Percentiles rank a stretch among this genome's conserved stretches.
These are phyloP conservation scores for Trachelus iudaicus DNA, from an alignment of 2,888 invertebrate species.

Conservation along the genomic window DNA sequence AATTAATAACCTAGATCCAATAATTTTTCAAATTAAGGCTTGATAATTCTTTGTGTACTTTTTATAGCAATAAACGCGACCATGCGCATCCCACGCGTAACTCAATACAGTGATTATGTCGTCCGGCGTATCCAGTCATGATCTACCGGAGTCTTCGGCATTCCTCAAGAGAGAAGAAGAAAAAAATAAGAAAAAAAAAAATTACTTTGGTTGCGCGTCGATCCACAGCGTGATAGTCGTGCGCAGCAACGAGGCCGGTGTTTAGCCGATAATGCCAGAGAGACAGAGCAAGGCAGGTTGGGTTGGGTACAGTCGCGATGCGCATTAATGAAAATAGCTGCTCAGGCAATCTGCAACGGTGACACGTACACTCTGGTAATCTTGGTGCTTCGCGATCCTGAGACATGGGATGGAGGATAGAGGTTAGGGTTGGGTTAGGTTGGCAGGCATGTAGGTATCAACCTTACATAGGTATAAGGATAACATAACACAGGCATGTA, in stretches of 20 bases:
- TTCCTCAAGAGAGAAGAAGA: slow-evolving; percentile 14
- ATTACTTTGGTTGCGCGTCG: not conserved
- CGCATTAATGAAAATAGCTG: slow-evolving; percentile 25
- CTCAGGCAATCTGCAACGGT: slow-evolving; percentile 23
- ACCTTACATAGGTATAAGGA: not conserved
- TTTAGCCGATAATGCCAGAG: slow-evolving; percentile 39
- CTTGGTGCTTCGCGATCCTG: not conserved
- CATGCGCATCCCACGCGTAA: slow-evolving; percentile 32
- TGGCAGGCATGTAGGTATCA: not conserved
- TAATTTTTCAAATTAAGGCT: not conserved
- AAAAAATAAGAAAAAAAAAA: slow-evolving; percentile 10
- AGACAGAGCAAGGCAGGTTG: slow-evolving; percentile 3
- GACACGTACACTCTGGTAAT: slow-evolving; percentile 32
- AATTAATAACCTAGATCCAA: not conserved
- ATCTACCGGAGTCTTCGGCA: slow-evolving; percentile 30
- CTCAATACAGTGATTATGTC: slow-evolving; percentile 36
- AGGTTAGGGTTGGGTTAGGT: not conserved
- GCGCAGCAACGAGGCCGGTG: slow-evolving; percentile 35
- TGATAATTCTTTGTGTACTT: not conserved
- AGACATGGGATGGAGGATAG: not conserved
- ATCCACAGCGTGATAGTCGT: slow-evolving; percentile 12
- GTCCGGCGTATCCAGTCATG: slow-evolving; percentile 28
- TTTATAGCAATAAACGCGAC: not conserved
- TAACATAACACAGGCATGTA: not conserved
- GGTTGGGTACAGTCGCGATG: slow-evolving; percentile 5